Conservation (phyloP, 1,140 invertebrate genomes). For the Harlomillsia oculata region DNA sequence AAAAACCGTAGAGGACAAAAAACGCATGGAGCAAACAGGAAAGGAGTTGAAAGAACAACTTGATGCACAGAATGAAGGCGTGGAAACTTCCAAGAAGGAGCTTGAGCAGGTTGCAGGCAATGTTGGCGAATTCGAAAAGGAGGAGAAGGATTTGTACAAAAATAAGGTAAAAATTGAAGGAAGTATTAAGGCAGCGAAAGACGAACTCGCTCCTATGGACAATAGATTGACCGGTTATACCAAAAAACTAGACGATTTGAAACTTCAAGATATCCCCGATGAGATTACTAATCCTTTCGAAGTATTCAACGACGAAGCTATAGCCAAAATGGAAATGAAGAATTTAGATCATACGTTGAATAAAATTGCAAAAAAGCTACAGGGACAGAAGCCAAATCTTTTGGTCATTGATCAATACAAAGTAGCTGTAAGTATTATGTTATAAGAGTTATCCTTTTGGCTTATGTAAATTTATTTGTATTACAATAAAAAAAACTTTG, state of each 20-base stretch:
- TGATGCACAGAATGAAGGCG: slow-evolving; percentile 1
- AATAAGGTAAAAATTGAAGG: slow-evolving; percentile 31
- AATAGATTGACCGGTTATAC: not conserved
- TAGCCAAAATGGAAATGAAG: slow-evolving; percentile 51
- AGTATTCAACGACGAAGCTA: slow-evolving; percentile 56
- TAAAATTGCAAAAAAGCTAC: slow-evolving; percentile 56
- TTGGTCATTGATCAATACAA: slow-evolving; percentile 66
- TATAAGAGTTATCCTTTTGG: not conserved
- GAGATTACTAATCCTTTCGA: slow-evolving; percentile 43
- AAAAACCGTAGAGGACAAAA: slow-evolving; percentile 22
- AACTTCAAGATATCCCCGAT: slow-evolving; percentile 59
- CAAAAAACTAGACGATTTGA: slow-evolving; percentile 48
- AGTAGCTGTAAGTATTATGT: slow-evolving; percentile 37
- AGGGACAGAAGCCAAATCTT: slow-evolving; percentile 65
- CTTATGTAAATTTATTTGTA: slow-evolving; percentile 32
- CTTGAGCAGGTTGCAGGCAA: slow-evolving; percentile 51
- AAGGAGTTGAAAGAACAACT: slow-evolving; percentile 21
- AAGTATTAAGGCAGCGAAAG: slow-evolving; percentile 4
- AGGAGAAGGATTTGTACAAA: slow-evolving; percentile 54
- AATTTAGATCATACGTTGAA: slow-evolving; percentile 54
- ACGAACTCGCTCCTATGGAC: not conserved
- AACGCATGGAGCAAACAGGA: slow-evolving; percentile 25
- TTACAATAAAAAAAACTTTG: slow-evolving; percentile 55
- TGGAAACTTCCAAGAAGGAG: slow-evolving; percentile 49
- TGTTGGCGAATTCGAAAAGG: slow-evolving; percentile 50